These are phyloP conservation scores for Nesospiza acunhae DNA, from an alignment of 2,113 vertebrate species.

Conservation along the genomic window DNA sequence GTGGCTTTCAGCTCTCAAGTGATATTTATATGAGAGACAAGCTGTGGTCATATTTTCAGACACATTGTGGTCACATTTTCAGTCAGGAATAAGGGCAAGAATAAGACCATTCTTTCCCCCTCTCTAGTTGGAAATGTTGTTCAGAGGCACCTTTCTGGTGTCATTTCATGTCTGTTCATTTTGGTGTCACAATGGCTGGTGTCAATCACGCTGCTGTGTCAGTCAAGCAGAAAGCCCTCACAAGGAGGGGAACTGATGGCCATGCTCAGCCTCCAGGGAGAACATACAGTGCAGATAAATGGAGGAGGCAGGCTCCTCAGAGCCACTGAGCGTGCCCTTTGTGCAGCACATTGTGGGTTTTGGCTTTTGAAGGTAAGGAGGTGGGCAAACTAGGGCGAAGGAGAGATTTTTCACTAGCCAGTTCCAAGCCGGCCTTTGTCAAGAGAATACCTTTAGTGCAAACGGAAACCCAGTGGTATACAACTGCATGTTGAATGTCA, in stretches of 20 bases:
- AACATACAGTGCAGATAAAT: background rate
- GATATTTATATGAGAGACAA: background rate
- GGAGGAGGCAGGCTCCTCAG: background rate
- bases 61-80: background rate
- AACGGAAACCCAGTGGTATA: background rate
- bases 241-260: background rate
- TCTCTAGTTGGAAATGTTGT: background rate
- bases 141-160: conserved; percentile 10
- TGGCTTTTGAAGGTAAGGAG: conserved; percentile 7
- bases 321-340: conserved; percentile 4
- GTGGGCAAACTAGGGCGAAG: background rate
- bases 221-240: background rate
- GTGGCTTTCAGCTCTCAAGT: background rate
- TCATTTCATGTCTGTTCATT: background rate
- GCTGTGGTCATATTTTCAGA: background rate
- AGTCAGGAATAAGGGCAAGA: background rate
- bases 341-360: conserved; percentile 29
- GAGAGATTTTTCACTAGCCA: background rate
- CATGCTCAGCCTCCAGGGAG: background rate
- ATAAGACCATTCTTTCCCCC: background rate
- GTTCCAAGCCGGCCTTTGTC: background rate
- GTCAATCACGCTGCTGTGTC: background rate
- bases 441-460: conserved; percentile 6
- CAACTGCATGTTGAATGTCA: conserved; percentile 3
- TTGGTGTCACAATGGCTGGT: background rate